Conservation (phyloP, 2,113 vertebrate species). For the Callopanchax toddi region DNA sequence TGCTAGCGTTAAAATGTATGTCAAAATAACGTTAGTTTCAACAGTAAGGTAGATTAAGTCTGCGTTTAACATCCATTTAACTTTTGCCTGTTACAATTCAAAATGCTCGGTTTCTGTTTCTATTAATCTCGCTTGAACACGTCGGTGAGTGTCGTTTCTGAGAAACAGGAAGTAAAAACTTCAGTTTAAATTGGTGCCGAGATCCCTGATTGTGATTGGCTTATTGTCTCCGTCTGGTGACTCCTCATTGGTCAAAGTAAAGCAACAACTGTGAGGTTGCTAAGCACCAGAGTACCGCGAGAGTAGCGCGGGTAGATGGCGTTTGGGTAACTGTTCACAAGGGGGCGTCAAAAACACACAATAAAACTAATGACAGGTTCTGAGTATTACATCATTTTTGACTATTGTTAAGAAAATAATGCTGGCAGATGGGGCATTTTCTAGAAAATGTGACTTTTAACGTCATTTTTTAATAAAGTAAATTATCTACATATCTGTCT, state of each 20-base stretch:
- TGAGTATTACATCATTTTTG: too few species aligned
- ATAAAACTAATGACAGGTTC: background rate
- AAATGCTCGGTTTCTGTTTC: background rate
- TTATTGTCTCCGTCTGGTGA: accelerated
- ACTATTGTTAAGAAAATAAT: too few species aligned
- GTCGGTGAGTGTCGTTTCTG: background rate
- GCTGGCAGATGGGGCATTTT: too few species aligned
- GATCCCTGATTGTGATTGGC: slow-evolving; percentile 69
- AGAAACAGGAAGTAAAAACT: slow-evolving; percentile 23
- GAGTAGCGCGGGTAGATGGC: slow-evolving; percentile 46
- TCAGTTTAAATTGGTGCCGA: slow-evolving; percentile 74
- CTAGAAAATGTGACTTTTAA: too few species aligned
- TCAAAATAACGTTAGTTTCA: background rate
- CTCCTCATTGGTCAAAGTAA: slow-evolving; percentile 63
- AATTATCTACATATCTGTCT: too few species aligned
- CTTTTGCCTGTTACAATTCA: background rate
- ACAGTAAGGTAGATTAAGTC: background rate
- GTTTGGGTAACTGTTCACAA: slow-evolving; percentile 1
- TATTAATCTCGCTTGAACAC: background rate
- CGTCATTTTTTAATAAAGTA: too few species aligned
- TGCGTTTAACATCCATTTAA: background rate
- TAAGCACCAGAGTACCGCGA: slow-evolving; percentile 62
- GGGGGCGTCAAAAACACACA: slow-evolving; percentile 50
- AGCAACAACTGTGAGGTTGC: slow-evolving; percentile 58
- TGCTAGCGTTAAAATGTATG: slow-evolving; percentile 10